Evolutionary conservation across 2,888 invertebrate species (phyloP).

Genomic region (Erebia ligea): DNA sequence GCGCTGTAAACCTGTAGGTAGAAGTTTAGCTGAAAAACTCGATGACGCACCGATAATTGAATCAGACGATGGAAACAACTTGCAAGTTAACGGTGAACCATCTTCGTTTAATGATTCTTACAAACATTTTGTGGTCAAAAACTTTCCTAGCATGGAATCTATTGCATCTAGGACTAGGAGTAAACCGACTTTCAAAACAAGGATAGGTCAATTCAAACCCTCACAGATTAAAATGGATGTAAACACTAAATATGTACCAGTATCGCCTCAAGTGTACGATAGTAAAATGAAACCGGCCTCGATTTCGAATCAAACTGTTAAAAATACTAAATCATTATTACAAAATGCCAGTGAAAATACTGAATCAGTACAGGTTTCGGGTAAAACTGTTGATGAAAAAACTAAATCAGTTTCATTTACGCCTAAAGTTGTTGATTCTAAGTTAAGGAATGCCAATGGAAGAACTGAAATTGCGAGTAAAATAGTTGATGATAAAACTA

Average conservation of each 20-base stretch:
- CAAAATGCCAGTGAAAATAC: background rate
- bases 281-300: background rate
- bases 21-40: background rate
- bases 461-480: background rate
- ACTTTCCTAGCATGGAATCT: constrained; percentile 39
- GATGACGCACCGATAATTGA: constrained; percentile 1
- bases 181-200: constrained; percentile 53
- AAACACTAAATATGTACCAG: background rate
- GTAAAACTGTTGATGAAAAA: background rate
- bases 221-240: background rate
- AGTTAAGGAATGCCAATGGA: background rate
- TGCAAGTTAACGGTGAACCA: constrained; percentile 43
- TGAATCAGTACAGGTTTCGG: background rate
- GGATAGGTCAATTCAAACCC: constrained; percentile 61
- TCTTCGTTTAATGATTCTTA: constrained; percentile 65
- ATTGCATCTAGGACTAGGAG: constrained; percentile 28
- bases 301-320: background rate
- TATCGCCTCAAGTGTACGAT: background rate
- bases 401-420: too few relatives aligned
- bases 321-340: too few relatives aligned
- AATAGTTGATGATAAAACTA: background rate
- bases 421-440: background rate
- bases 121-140: constrained; percentile 60
- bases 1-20: background rate
- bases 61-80: constrained; percentile 28